Base-by-base conservation (phyloP, 1,140 invertebrate species). In the Brachionus calyciflorus region DNA sequence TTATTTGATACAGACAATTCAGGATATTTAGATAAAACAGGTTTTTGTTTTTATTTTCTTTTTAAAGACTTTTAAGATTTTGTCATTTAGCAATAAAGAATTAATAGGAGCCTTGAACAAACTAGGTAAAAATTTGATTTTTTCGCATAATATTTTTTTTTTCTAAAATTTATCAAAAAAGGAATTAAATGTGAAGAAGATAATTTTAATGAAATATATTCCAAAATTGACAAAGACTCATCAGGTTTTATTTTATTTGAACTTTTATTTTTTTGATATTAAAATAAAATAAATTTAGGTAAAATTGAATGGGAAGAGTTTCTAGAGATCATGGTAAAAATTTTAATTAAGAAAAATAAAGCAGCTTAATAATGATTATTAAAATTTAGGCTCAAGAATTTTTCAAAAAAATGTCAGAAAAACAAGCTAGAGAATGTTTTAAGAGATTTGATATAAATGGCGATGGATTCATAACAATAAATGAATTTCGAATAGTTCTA, bases 301-400 rank as follows among this genome's bases (percentile, higher is more conserved):
- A 73, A 44, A 24, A 53, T 73, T n/a, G 69, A 73, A 73, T 73
- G 69, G 69, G 69, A 73, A 73, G 69, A 73, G 51, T 73, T 51
- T 41, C 19, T 73, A 1, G 69, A 73, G 46, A 40, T 51, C 33
- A 73, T 73, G 69, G 69, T 73, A 30, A 17, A 5, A 19, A 1
- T 21, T 26, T 33, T 28, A 17, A n/a, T n/a, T n/a, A n/a, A n/a
- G n/a, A n/a, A n/a, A n/a, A n/a, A n/a, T n/a, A n/a, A n/a, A n/a
- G n/a, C 12, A 17, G 41, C n/a, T 21, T 48, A 19, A 21, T 28
- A 70, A 28, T 48, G 10, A 33, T 48, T 70, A 57, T 40, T 55
- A 14, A 40, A 7, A 40, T 41, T 19, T 7, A 73, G 69, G 7
- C 9, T n/a, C 44, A 49, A 33, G 69, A 73, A 28, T 73, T 28